Evolutionary conservation across 2,888 invertebrate species (phyloP).

Genomic region (Ornithoptera priamus): DNA sequence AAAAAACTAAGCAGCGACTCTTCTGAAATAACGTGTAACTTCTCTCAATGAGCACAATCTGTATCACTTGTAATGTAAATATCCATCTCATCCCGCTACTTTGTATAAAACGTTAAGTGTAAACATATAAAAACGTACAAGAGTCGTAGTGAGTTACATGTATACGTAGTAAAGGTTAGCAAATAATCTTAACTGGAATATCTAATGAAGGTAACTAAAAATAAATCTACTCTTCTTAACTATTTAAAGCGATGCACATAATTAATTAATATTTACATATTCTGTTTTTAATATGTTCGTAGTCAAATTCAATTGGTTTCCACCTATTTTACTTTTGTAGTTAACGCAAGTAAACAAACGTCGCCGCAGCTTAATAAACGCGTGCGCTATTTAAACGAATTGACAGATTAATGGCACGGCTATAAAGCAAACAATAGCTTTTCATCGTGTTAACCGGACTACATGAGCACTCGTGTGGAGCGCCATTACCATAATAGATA

Average conservation of each 20-base stretch:
- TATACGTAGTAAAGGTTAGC: no score
- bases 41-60: no score
- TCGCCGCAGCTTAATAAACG: neutral
- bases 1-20: no score
- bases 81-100: neutral
- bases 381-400: conserved; percentile 11
- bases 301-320: neutral
- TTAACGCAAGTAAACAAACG: neutral
- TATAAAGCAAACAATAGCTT: conserved; percentile 16
- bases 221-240: no score
- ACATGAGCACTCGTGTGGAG: conserved; percentile 12
- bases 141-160: no score
- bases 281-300: neutral
- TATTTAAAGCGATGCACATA: neutral
- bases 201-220: no score
- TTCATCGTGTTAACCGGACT: conserved; percentile 3
- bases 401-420: conserved; percentile 12
- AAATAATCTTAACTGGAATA: no score
- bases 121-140: neutral
- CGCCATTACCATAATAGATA: conserved; percentile 3
- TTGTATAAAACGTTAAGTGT: neutral
- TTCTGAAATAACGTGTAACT: no score
- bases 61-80: no score
- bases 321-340: neutral
- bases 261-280: neutral